Conservation (phyloP, 2,113 vertebrate species). For the Alethe diademata region DNA sequence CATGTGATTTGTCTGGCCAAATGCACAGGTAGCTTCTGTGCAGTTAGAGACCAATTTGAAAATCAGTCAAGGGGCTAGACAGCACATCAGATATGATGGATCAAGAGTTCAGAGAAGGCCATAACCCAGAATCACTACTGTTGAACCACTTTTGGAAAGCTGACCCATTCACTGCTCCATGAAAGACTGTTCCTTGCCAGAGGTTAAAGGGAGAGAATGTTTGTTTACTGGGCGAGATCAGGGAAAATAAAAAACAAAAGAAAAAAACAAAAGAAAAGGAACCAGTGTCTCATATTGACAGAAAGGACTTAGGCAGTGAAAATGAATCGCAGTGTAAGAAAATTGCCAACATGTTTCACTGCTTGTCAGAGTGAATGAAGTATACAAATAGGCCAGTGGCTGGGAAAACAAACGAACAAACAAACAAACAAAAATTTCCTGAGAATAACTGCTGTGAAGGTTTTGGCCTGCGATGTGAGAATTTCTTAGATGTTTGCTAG, state of each 20-base stretch:
- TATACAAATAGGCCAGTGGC: background rate
- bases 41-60: background rate
- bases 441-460: background rate
- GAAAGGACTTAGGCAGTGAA: background rate
- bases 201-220: background rate
- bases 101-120: background rate
- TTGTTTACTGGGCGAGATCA: background rate
- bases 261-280: background rate
- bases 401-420: background rate
- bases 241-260: rapidly evolving
- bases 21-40: background rate
- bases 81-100: background rate
- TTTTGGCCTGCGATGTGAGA: background rate
- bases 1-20: background rate
- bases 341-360: background rate
- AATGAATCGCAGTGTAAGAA: background rate
- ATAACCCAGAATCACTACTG: background rate
- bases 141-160: background rate
- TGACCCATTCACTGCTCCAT: background rate
- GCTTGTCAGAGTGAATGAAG: background rate
- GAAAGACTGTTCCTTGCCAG: background rate
- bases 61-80: background rate
- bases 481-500: background rate
- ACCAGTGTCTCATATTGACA: background rate
- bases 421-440: background rate